These are phyloP conservation scores for Eilema caniola DNA, from an alignment of 2,888 invertebrate species.

Conservation along the genomic window DNA sequence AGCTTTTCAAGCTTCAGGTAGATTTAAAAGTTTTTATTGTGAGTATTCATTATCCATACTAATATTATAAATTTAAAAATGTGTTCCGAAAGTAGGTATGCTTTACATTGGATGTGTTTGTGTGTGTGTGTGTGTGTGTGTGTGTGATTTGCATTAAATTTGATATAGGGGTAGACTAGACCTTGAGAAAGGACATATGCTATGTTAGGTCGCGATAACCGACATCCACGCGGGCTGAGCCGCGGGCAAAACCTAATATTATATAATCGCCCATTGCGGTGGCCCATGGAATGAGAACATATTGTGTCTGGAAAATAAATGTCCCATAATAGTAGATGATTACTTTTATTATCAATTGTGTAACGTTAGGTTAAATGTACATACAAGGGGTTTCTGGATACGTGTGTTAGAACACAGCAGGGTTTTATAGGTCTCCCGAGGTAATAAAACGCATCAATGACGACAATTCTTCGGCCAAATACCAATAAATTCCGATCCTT, in stretches of 20 bases:
- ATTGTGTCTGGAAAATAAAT: neutral
- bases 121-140: too few species aligned
- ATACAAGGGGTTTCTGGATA: neutral
- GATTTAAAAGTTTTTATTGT: neutral
- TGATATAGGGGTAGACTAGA: too few species aligned
- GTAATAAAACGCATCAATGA: constrained; percentile 63
- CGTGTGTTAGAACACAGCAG: constrained; percentile 44
- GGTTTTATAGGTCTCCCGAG: constrained; percentile 51
- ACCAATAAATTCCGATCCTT: constrained; percentile 53
- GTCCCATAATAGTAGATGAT: neutral
- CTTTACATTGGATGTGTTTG: too few species aligned
- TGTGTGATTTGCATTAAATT: too few species aligned
- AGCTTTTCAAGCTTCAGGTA: neutral
- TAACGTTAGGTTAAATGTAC: constrained; percentile 9
- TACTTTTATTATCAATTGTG: constrained; percentile 12
- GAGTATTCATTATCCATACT: neutral
- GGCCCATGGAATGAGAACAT: neutral
- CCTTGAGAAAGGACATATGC: too few species aligned
- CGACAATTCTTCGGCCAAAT: constrained; percentile 58
- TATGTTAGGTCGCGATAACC: too few species aligned
- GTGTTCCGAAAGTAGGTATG: too few species aligned
- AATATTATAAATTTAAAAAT: too few species aligned
- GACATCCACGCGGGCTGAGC: too few species aligned
- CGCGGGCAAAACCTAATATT: too few species aligned
- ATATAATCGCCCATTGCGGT: neutral